Evolutionary conservation across 2,797 vertebrate genomes (phyloP), one percentile per base, ranked within the genome.

Genomic region (Euphonia xanthogaster): DNA sequence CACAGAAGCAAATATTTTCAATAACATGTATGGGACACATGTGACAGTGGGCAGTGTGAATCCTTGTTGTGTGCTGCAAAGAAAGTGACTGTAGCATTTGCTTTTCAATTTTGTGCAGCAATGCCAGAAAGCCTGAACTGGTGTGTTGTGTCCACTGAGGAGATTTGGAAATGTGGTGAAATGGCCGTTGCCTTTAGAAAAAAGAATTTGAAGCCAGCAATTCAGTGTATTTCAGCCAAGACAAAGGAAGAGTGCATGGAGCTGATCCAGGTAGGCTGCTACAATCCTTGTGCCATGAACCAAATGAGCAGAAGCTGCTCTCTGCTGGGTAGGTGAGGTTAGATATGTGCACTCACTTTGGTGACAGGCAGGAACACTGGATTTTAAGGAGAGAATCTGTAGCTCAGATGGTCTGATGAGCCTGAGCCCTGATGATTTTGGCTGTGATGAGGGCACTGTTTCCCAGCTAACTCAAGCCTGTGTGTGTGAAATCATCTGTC

Each of bases 151-250:
- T 98, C 99, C 40, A 74, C 87, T 2, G 96, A 97, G 1, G 99
- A 99, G 98, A 98, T 99, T 95, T 97, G 97, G 93, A 99, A 99
- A 95, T 99, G 99, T 82, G 96, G 75, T 6, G 98, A 97, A 87
- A 99, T 99, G 99, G 98, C 97, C 0, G 6, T 24, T 15, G 98
- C 98, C 80, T 99, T 99, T 80, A 85, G 80, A 45, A 87, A 44
- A 17, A 97, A 98, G 96, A 75, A 85, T 54, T 95, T 99, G 93
- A 97, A 97, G 90, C 99, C 99, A 3, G n/a, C 35, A 31, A 95
- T 99, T 96, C 97, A 98, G 92, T 99, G 99, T 79, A 63, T 99
- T 73, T 96, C 97, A 2, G 99, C 99, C 1, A 67, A 96, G 33
- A 98, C 98, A 35, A 94, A 98, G 39, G 97, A 98, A 9, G 94